These are phyloP conservation scores for Serinus canaria DNA, from an alignment of 2,113 vertebrate species.

Conservation along the genomic window DNA sequence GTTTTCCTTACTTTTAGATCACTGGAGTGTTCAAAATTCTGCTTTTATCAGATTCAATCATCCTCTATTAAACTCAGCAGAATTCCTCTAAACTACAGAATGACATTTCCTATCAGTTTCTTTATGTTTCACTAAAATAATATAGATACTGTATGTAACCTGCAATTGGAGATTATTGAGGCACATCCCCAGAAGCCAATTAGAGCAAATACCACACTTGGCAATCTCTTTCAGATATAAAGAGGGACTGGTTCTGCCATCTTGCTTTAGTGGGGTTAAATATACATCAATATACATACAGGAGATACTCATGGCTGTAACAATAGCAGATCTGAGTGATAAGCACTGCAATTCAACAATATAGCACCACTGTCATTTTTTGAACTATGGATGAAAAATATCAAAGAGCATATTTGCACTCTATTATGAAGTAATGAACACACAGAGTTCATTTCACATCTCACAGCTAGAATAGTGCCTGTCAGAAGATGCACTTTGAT, in stretches of 20 bases:
- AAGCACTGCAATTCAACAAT: not conserved
- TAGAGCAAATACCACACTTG: not conserved
- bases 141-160: not conserved
- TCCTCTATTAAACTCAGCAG: not conserved
- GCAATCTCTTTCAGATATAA: not conserved
- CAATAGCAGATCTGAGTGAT: not conserved
- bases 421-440: not conserved
- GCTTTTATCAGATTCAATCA: not conserved
- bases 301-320: not conserved
- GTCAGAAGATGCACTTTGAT: not conserved
- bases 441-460: not conserved
- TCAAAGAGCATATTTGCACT: not conserved
- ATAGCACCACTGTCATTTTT: not conserved
- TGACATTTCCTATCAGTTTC: not conserved
- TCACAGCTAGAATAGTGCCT: not conserved
- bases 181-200: not conserved
- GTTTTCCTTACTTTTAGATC: not conserved
- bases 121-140: not conserved
- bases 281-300: not conserved
- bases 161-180: not conserved
- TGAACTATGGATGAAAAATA: slow-evolving; percentile 15
- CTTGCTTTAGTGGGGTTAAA: not conserved
- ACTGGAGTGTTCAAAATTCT: not conserved
- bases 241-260: not conserved
- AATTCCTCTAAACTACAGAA: not conserved